Evolutionary conservation across 2,113 vertebrate genomes (phyloP).

Genomic region (Cyrtonyx montezumae): DNA sequence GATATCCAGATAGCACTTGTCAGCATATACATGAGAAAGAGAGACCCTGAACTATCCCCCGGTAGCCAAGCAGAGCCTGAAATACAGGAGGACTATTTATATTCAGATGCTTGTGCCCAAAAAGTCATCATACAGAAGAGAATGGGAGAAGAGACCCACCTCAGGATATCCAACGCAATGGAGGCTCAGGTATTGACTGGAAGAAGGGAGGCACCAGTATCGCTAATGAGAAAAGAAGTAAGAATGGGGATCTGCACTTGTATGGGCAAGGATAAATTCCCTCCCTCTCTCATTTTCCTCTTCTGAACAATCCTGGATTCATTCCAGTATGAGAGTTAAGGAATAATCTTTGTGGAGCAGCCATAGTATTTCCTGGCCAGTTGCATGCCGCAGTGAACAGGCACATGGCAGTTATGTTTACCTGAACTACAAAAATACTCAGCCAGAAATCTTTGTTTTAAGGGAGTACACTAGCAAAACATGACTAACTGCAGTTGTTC

Average conservation of each 20-base stretch:
- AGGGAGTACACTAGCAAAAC: neutral
- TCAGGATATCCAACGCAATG: neutral
- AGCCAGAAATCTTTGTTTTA: neutral
- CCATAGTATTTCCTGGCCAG: neutral
- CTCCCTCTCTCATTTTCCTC: neutral
- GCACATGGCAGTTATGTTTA: neutral
- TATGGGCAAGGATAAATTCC: neutral
- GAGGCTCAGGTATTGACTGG: neutral
- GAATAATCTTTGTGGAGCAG: neutral
- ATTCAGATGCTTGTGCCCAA: neutral
- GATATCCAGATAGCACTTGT: neutral
- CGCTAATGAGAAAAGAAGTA: neutral
- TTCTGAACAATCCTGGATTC: slow-evolving; percentile 11
- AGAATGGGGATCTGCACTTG: neutral
- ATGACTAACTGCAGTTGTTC: neutral
- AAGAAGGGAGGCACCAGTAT: neutral
- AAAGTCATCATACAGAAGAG: neutral
- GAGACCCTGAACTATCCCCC: neutral
- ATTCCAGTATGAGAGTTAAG: neutral
- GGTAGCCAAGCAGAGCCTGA: neutral
- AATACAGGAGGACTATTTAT: neutral
- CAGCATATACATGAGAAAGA: neutral
- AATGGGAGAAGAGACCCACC: neutral
- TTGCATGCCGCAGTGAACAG: neutral
- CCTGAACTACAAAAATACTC: neutral